phyloP scores from a whole-genome alignment of 2,797 vertebrate genomes.

The Anabas testudineus region DNA sequence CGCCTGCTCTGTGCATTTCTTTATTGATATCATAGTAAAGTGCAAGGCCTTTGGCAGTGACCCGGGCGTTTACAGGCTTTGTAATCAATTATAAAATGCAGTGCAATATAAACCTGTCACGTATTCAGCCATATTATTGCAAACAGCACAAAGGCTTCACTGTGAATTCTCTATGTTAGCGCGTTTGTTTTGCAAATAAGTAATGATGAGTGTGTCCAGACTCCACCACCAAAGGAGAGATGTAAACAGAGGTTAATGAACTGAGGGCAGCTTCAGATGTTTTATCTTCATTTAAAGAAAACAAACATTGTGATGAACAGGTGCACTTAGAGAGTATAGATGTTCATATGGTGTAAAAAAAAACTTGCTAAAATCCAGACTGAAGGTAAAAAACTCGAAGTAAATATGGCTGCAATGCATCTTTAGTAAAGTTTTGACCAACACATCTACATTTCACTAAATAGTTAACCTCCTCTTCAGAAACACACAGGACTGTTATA shows the following conservation, averaged over 20 bases:
- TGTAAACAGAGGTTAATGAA: background rate
- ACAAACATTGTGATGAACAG: no score
- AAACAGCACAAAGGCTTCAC: slow-evolving; percentile 9
- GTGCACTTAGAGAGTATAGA: no score
- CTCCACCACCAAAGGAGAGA: slow-evolving; percentile 4
- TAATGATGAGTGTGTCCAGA: background rate
- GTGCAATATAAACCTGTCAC: background rate
- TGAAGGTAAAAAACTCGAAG: no score
- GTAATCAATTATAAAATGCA: slow-evolving; percentile 5
- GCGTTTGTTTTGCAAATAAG: slow-evolving; percentile 34
- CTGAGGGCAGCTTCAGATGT: background rate
- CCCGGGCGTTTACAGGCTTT: background rate
- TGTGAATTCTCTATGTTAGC: background rate
- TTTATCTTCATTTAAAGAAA: no score
- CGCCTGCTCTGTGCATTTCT: background rate
- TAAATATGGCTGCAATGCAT: no score
- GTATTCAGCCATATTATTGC: background rate
- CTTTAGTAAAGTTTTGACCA: no score
- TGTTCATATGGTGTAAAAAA: no score
- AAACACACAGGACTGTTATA: no score
- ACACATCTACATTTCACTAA: no score
- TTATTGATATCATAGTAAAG: background rate
- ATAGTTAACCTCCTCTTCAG: no score
- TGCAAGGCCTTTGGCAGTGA: background rate
- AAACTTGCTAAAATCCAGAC: no score